Evolutionary conservation across 2,888 invertebrate genomes (phyloP).

Genomic region (Zaprionus bogoriensis): DNA sequence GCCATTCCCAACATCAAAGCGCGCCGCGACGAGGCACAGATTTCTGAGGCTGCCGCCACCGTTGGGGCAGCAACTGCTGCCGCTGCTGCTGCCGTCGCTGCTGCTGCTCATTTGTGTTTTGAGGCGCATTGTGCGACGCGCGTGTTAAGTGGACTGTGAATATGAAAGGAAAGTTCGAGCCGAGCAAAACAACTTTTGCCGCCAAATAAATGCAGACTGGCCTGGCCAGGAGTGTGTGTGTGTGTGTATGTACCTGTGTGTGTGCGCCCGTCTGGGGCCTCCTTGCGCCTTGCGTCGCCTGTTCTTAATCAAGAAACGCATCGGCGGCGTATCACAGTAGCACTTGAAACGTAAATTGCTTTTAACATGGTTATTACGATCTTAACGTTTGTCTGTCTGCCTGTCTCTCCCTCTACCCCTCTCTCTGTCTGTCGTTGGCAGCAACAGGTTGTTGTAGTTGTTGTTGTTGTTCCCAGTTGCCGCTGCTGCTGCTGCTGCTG

Average conservation of each 20-base stretch:
- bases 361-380: constrained; percentile 81
- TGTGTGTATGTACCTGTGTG: too few species aligned
- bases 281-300: constrained; percentile 33
- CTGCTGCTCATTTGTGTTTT: constrained; percentile 75
- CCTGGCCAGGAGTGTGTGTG: too few species aligned
- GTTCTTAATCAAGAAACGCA: constrained; percentile 79
- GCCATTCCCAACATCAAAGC: constrained; percentile 82
- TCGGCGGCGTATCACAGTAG: constrained; percentile 81
- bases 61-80: constrained; percentile 70
- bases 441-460: constrained; percentile 54
- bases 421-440: too few species aligned
- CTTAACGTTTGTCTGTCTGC: constrained; percentile 77
- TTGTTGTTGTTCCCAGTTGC: constrained; percentile 31
- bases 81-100: constrained; percentile 14
- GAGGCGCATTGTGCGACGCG: constrained; percentile 79
- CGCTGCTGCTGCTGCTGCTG: constrained; percentile 10
- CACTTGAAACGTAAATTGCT: constrained; percentile 82
- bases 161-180: constrained; percentile 77
- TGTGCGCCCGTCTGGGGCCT: neutral
- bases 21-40: constrained; percentile 79
- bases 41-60: constrained; percentile 82
- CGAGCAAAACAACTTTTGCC: constrained; percentile 56
- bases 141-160: constrained; percentile 81
- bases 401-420: too few species aligned
- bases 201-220: constrained; percentile 74